A percentile compares a stretch with the other conserved stretches of the same genome.
These are phyloP conservation scores for Aplysina aerophoba DNA, from an alignment of 37 sponge, comb jelly and placozoan genomes.

Conservation along the genomic window DNA sequence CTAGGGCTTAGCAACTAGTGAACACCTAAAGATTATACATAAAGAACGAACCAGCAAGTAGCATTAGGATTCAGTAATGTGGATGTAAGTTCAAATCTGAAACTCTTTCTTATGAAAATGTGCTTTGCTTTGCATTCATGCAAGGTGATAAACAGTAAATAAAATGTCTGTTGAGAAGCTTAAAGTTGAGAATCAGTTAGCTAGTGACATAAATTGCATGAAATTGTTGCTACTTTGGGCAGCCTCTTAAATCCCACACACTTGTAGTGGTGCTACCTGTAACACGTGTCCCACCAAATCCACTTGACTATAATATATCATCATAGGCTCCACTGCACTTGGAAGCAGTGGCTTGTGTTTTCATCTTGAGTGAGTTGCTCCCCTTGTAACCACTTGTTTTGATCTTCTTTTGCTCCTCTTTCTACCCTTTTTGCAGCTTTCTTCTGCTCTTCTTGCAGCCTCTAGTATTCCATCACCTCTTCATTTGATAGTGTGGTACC, in stretches of 20 bases:
- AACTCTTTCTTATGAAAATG: too few relatives aligned
- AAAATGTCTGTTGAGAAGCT: too few relatives aligned
- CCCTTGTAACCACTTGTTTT: too few relatives aligned
- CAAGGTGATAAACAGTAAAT: too few relatives aligned
- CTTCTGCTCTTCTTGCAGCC: neutral
- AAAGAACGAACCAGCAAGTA: too few relatives aligned
- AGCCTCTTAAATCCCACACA: conserved; percentile 6
- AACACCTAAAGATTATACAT: too few relatives aligned
- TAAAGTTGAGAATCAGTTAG: too few relatives aligned
- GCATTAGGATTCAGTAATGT: too few relatives aligned
- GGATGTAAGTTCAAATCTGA: too few relatives aligned
- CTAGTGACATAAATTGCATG: neutral
- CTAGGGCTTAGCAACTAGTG: too few relatives aligned
- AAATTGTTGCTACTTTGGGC: neutral
- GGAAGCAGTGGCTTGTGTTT: conserved; percentile 7
- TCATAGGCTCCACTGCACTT: conserved; percentile 7
- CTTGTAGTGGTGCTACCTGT: conserved; percentile 20
- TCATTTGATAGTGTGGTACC: conserved; percentile 27
- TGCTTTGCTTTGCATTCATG: too few relatives aligned
- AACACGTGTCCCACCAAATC: conserved; percentile 19
- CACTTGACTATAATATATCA: too few relatives aligned
- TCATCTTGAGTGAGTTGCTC: neutral
- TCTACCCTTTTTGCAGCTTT: neutral
- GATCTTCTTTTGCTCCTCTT: neutral
- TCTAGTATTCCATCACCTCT: conserved; percentile 6